phyloP scores from a whole-genome alignment of 2,113 vertebrate species.

The Egretta garzetta region DNA sequence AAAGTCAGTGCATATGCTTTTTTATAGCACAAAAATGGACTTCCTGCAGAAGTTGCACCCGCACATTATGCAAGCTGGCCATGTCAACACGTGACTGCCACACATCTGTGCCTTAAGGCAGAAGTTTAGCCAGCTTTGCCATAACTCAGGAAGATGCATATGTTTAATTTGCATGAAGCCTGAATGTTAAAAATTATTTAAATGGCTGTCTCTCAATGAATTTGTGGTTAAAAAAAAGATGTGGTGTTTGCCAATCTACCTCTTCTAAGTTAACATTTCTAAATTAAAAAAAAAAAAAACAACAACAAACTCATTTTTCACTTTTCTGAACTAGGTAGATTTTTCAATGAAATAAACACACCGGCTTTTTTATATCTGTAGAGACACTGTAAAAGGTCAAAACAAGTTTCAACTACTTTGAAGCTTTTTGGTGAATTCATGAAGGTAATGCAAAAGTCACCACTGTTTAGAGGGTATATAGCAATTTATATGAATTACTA shows the following conservation, averaged over 20 bases:
- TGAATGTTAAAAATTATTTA: slow-evolving; percentile 12
- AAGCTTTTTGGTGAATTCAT: background rate
- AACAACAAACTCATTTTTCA: background rate
- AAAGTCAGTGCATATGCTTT: background rate
- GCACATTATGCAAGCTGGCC: background rate
- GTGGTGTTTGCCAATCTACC: background rate
- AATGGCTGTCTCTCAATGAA: background rate
- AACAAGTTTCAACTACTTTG: slow-evolving; percentile 5
- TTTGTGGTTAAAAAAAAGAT: background rate
- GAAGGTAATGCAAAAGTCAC: background rate
- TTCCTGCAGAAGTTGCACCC: background rate
- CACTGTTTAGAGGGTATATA: background rate
- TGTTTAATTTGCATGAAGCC: slow-evolving; percentile 16
- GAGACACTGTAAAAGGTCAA: background rate
- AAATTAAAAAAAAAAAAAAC: background rate
- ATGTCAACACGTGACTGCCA: background rate
- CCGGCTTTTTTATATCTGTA: background rate
- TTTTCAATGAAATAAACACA: background rate
- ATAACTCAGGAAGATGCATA: background rate
- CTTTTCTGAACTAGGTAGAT: background rate
- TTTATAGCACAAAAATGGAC: background rate
- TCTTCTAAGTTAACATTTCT: background rate
- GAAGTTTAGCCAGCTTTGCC: background rate
- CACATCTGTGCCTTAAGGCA: background rate
- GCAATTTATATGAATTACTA: slow-evolving; percentile 4